A percentile compares a stretch with the other conserved stretches of the same genome.
Evolutionary conservation across 2,888 invertebrate species (phyloP).

Genomic region (Cataglyphis rosenhaueri): DNA sequence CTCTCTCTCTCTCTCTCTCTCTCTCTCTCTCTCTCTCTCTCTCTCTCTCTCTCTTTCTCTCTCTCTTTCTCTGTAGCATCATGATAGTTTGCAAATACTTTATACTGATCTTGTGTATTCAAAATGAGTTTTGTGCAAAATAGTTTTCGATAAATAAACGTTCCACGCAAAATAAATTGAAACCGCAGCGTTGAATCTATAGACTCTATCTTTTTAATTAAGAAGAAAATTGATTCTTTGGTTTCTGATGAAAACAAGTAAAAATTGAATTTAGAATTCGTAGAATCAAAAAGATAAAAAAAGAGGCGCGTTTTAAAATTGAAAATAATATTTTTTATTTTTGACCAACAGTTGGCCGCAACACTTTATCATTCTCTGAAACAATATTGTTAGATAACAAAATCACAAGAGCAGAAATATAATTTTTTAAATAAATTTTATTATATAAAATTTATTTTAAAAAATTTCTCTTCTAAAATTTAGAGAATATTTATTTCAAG

Average conservation of each 20-base stretch:
- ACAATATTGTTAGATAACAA: neutral
- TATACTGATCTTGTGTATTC: conserved; percentile 21
- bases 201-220: neutral
- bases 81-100: neutral
- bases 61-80: neutral
- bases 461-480: neutral
- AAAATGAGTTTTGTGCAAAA: conserved; percentile 1
- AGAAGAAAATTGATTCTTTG: neutral
- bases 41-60: neutral
- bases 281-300: neutral
- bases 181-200: neutral
- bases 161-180: neutral
- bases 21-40: too few species aligned
- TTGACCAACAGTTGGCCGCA: neutral
- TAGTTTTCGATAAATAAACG: conserved; percentile 10
- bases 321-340: neutral
- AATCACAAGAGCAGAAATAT: neutral
- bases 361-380: neutral
- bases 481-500: neutral
- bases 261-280: neutral
- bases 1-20: too few species aligned
- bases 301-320: neutral
- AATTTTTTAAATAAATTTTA: conserved; percentile 3
- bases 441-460: neutral
- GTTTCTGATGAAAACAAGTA: neutral